phyloP scores from a whole-genome alignment of 1,140 invertebrate genomes.

The Octopus bimaculoides region DNA sequence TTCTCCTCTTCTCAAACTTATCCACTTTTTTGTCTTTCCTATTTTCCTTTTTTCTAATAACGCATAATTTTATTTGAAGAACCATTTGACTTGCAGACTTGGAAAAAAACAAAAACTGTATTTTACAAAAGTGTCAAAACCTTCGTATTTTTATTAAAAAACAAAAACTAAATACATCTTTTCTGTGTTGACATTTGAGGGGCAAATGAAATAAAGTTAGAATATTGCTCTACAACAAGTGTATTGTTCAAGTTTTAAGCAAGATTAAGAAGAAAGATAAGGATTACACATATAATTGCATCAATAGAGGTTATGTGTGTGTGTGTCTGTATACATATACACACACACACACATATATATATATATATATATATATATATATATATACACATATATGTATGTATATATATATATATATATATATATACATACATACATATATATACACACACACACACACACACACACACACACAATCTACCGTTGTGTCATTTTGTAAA shows the following conservation, averaged over 20 bases:
- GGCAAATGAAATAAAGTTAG: conserved; percentile 8
- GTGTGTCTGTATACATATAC: neutral
- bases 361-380: neutral
- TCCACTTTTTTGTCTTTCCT: too few species aligned
- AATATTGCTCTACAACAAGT: neutral
- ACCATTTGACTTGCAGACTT: too few species aligned
- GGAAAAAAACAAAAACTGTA: too few species aligned
- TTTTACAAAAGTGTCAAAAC: neutral
- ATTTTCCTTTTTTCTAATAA: too few species aligned
- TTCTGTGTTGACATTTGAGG: neutral
- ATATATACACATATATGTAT: neutral
- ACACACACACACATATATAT: neutral
- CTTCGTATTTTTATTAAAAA: neutral
- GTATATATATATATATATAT: neutral
- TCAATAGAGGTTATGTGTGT: neutral
- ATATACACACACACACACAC: neutral
- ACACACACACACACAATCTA: neutral
- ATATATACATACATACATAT: neutral
- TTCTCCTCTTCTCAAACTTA: too few species aligned
- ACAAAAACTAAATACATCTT: neutral
- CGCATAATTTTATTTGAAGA: too few species aligned
- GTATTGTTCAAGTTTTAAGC: neutral
- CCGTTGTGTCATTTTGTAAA: too few species aligned
- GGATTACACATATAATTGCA: neutral
- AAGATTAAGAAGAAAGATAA: conserved; percentile 5